A percentile compares a stretch with the other conserved stretches of the same genome.
These are phyloP conservation scores for Eretmochelys imbricata DNA, from an alignment of 2,113 vertebrate species.

Conservation along the genomic window DNA sequence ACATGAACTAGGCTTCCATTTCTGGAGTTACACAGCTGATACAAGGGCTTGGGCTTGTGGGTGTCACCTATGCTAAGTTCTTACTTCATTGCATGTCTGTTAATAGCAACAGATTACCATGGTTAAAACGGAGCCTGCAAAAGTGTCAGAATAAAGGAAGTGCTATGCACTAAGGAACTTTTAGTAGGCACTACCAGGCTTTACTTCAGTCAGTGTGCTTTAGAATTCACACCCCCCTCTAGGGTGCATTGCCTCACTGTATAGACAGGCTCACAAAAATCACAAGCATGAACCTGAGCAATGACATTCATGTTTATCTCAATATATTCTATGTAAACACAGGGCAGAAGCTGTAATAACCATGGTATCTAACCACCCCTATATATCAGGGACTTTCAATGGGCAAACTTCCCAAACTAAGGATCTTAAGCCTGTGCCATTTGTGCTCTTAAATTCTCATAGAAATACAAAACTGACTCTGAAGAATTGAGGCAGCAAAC, in stretches of 20 bases:
- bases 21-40: not conserved
- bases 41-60: accelerated
- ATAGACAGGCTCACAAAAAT: not conserved
- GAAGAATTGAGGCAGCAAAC: not conserved
- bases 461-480: not conserved
- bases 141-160: not conserved
- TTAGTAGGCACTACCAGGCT: not conserved
- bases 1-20: not conserved
- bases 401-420: not conserved
- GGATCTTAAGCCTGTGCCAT: not conserved
- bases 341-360: not conserved
- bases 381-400: not conserved
- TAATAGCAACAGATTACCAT: not conserved
- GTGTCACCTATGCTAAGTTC: not conserved
- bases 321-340: not conserved
- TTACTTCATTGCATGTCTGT: not conserved
- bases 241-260: not conserved
- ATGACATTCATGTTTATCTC: not conserved
- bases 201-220: not conserved
- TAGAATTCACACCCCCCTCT: not conserved
- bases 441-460: not conserved
- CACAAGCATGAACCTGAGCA: not conserved
- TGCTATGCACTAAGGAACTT: not conserved
- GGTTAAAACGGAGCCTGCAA: not conserved
- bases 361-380: not conserved